Conservation (phyloP, 2,888 invertebrate genomes). For the Carabus problematicus region DNA sequence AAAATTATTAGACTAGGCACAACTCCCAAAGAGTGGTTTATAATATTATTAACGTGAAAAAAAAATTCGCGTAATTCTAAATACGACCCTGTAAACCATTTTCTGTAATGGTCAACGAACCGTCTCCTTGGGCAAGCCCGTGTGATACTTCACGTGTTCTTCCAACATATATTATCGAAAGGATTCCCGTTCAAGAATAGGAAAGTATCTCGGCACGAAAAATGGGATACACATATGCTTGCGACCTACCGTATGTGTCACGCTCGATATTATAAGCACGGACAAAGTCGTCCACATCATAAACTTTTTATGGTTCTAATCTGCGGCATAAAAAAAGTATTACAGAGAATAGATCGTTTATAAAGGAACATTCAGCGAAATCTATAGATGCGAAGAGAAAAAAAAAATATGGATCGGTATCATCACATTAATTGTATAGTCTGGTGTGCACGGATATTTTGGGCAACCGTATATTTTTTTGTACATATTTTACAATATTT, state of each 20-base stretch:
- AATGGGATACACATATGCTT: too few species aligned
- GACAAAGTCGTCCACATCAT: conserved; percentile 30
- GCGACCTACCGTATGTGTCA: too few species aligned
- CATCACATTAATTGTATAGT: background rate
- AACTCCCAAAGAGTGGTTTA: too few species aligned
- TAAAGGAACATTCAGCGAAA: conserved; percentile 15
- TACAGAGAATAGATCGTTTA: conserved; percentile 37
- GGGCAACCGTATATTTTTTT: background rate
- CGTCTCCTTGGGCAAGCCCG: background rate
- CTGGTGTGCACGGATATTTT: background rate
- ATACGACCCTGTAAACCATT: too few species aligned
- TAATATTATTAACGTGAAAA: too few species aligned
- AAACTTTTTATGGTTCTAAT: conserved; percentile 40
- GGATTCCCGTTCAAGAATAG: too few species aligned
- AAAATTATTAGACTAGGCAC: too few species aligned
- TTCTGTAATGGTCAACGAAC: too few species aligned
- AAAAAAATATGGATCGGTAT: background rate
- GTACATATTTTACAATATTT: too few species aligned
- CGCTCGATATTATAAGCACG: background rate
- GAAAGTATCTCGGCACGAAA: too few species aligned
- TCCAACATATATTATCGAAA: conserved; percentile 16
- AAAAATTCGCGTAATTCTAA: too few species aligned
- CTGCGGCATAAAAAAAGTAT: conserved; percentile 33
- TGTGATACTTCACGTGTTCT: conserved; percentile 20
- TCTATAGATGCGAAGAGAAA: background rate